Conservation (phyloP, 1,140 invertebrate species). For the Lutraria rhynchaena region DNA sequence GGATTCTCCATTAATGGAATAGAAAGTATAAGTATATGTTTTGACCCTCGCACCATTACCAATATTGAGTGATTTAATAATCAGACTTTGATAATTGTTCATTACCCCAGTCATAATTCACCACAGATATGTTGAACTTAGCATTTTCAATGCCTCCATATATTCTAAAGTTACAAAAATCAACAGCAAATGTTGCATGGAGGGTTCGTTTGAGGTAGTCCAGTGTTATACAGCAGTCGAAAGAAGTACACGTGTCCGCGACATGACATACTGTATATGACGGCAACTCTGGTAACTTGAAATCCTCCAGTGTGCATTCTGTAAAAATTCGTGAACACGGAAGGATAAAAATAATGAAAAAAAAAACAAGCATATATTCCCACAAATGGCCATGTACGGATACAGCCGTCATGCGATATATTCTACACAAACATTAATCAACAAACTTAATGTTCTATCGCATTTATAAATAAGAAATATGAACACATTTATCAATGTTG, state of each 20-base stretch:
- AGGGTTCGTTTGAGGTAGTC: conserved; percentile 17
- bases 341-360: neutral
- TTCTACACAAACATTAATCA: neutral
- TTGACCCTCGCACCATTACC: neutral
- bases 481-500: neutral
- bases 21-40: neutral
- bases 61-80: neutral
- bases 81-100: neutral
- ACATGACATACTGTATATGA: neutral
- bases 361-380: neutral
- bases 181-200: conserved; percentile 14
- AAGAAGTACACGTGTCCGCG: neutral
- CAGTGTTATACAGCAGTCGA: conserved; percentile 36
- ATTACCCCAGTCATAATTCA: conserved; percentile 36
- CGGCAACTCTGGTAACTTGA: neutral
- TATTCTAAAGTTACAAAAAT: conserved; percentile 32
- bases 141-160: conserved; percentile 1
- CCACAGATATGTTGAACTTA: neutral
- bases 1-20: no score
- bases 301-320: neutral
- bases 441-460: neutral
- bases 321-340: neutral
- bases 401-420: neutral
- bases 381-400: neutral
- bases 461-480: neutral